Evolutionary conservation across 1,140 invertebrate genomes (phyloP).

Genomic region (Copidosoma floridanum): DNA sequence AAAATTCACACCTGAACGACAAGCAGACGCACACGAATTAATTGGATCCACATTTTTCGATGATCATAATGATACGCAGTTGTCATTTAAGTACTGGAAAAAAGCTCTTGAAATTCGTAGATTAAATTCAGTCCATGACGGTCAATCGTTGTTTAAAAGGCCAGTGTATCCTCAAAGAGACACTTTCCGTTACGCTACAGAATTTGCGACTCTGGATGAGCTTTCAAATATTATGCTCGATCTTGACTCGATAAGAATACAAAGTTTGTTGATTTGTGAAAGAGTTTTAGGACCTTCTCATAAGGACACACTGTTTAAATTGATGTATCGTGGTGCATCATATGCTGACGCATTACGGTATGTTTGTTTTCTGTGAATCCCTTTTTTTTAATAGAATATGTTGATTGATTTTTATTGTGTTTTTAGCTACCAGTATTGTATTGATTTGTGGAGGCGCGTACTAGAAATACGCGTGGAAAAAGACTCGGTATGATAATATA

Average conservation of each 20-base stretch:
- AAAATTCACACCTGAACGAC: constrained; percentile 64
- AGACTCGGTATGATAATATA: constrained; percentile 61
- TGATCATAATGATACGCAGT: constrained; percentile 72
- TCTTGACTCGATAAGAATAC: constrained; percentile 77
- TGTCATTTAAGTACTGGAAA: constrained; percentile 67
- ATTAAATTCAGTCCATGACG: constrained; percentile 38
- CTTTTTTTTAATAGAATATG: too few species aligned
- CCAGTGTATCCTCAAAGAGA: constrained; percentile 59
- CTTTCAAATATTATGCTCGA: constrained; percentile 71
- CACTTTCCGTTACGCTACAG: constrained; percentile 65
- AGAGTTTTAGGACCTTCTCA: constrained; percentile 77
- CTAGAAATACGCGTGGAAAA: constrained; percentile 76
- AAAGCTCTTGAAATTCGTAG: constrained; percentile 62
- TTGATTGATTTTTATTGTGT: too few species aligned
- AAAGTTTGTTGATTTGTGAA: constrained; percentile 80
- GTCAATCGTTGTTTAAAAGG: constrained; percentile 56
- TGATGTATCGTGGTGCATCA: constrained; percentile 76
- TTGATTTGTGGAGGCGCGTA: constrained; percentile 80
- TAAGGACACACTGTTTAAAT: constrained; percentile 81
- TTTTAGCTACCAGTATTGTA: constrained; percentile 74
- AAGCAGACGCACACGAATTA: constrained; percentile 82
- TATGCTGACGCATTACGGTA: constrained; percentile 77
- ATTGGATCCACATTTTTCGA: constrained; percentile 83
- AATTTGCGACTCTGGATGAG: constrained; percentile 72
- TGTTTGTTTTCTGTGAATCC: too few species aligned